phyloP scores from a whole-genome alignment of 2,888 invertebrate species.

The Cataglyphis cursor region DNA sequence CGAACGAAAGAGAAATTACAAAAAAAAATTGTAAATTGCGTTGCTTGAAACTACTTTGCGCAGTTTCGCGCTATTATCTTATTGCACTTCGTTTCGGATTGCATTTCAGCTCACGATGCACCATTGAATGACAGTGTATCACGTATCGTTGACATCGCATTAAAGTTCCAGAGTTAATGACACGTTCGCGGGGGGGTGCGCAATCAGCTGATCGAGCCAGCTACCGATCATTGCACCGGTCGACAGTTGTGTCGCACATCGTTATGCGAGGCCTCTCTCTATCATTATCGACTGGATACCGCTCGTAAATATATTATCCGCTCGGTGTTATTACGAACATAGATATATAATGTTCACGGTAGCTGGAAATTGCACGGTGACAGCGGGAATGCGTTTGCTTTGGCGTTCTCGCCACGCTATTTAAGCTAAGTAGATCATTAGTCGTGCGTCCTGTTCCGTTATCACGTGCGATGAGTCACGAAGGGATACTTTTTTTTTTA shows the following conservation, averaged over 20 bases:
- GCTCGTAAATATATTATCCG: constrained; percentile 26
- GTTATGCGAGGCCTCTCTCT: constrained; percentile 59
- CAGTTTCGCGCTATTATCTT: background rate
- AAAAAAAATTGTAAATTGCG: background rate
- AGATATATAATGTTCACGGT: constrained; percentile 37
- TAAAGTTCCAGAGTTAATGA: constrained; percentile 50
- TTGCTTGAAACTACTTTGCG: background rate
- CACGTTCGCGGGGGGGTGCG: constrained; percentile 30
- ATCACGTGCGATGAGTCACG: constrained; percentile 30
- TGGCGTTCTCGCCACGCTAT: constrained; percentile 15
- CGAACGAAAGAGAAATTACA: background rate
- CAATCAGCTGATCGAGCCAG: constrained; percentile 37
- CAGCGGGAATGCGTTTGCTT: constrained; percentile 46
- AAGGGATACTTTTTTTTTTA: constrained; percentile 23
- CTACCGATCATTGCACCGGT: constrained; percentile 27
- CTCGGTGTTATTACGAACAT: constrained; percentile 25
- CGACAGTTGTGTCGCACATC: constrained; percentile 16
- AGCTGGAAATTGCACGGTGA: constrained; percentile 63
- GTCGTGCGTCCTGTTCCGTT: constrained; percentile 36
- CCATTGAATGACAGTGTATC: constrained; percentile 27
- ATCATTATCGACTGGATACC: constrained; percentile 63
- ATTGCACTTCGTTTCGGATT: background rate
- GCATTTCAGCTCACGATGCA: constrained; percentile 28
- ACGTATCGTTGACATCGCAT: constrained; percentile 41
- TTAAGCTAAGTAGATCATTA: constrained; percentile 52